phyloP scores from a whole-genome alignment of 1,140 invertebrate genomes.

The Venturia canescens region DNA sequence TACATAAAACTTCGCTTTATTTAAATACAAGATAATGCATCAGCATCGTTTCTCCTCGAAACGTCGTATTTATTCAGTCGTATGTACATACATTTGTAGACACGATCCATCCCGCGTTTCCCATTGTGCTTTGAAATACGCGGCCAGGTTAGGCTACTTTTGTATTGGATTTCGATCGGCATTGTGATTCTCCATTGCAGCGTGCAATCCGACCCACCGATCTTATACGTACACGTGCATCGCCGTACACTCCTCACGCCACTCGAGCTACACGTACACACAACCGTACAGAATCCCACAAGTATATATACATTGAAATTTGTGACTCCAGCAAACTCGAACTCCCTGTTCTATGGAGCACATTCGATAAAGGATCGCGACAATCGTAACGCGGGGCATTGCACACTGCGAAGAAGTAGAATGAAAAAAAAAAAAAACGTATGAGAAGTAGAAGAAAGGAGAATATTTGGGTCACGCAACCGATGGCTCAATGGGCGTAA shows the following conservation, averaged over 20 bases:
- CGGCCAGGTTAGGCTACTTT: slow-evolving; percentile 23
- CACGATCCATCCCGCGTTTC: neutral
- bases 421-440: neutral
- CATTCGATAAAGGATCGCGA: slow-evolving; percentile 29
- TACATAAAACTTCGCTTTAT: too few species aligned
- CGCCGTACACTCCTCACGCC: neutral
- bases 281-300: neutral
- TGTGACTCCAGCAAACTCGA: neutral
- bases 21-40: too few species aligned
- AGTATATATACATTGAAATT: neutral
- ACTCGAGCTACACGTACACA: neutral
- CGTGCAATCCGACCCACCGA: neutral
- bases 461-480: slow-evolving; percentile 31
- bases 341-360: slow-evolving; percentile 15
- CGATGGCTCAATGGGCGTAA: neutral
- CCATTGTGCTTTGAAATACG: neutral
- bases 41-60: too few species aligned
- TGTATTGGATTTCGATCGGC: slow-evolving; percentile 40
- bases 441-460: too few species aligned
- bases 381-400: slow-evolving; percentile 4
- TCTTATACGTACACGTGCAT: neutral
- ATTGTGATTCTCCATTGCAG: slow-evolving; percentile 29
- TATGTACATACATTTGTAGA: too few species aligned
- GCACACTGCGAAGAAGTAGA: neutral
- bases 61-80: too few species aligned